phyloP scores from a whole-genome alignment of 2,888 invertebrate species.

The Melanophora roralis region DNA sequence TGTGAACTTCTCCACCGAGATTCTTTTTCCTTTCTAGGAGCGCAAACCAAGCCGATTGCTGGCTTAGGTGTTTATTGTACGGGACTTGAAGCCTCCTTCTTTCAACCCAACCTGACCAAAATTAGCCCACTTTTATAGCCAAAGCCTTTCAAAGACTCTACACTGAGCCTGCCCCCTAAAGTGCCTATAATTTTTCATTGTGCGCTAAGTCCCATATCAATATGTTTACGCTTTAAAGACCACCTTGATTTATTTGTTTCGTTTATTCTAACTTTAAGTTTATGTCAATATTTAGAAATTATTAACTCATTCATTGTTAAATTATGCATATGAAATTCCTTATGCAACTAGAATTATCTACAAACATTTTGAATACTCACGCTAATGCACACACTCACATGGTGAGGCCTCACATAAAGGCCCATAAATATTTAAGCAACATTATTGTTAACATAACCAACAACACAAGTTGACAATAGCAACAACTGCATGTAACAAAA shows the following conservation, averaged over 20 bases:
- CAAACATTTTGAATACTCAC: conserved; percentile 15
- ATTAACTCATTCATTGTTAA: conserved; percentile 59
- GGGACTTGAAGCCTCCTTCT: no score
- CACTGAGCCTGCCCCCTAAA: no score
- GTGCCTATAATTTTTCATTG: not conserved
- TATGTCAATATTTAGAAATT: conserved; percentile 55
- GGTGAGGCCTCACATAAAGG: no score
- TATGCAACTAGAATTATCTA: conserved; percentile 59
- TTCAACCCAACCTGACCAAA: no score
- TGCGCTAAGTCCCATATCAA: not conserved
- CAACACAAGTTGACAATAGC: not conserved
- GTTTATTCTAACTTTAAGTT: conserved; percentile 57
- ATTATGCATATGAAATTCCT: conserved; percentile 63
- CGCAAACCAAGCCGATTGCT: no score
- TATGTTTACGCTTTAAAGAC: conserved; percentile 42
- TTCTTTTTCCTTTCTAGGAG: no score
- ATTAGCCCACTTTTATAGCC: no score
- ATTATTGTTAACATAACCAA: conserved; percentile 40
- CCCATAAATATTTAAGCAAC: conserved; percentile 27
- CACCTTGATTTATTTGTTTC: conserved; percentile 59
- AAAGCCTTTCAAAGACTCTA: no score
- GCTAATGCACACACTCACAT: not conserved
- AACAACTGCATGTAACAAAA: conserved; percentile 21
- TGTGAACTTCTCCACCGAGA: no score
- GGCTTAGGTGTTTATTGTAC: no score